phyloP scores from a whole-genome alignment of 2,113 vertebrate species.

The Odocoileus virginianus region DNA sequence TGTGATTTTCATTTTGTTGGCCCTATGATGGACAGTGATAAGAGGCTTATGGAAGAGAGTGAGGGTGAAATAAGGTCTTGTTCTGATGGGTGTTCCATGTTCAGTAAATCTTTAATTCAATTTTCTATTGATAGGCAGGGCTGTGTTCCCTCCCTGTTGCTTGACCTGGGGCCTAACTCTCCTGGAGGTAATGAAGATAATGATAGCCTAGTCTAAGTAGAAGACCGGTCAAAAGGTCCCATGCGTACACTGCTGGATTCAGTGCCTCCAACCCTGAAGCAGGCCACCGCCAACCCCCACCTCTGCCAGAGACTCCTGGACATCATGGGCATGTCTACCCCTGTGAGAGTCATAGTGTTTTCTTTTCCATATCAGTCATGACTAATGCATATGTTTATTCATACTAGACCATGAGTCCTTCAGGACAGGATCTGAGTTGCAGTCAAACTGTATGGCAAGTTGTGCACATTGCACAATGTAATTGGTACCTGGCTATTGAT shows the following conservation, averaged over 20 bases:
- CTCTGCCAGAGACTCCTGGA: neutral
- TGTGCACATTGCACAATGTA: neutral
- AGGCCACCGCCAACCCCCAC: neutral
- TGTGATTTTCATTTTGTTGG: neutral
- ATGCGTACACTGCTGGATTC: neutral
- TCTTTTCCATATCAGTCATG: neutral
- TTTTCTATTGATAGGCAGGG: neutral
- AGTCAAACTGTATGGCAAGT: neutral
- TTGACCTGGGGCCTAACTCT: neutral
- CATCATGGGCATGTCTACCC: neutral
- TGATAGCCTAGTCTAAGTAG: neutral
- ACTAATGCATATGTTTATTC: neutral
- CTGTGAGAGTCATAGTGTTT: neutral
- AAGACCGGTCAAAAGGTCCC: neutral
- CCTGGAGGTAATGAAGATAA: neutral
- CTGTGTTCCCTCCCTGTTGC: neutral
- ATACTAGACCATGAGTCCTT: neutral
- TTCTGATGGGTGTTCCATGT: neutral
- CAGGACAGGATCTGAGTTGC: neutral
- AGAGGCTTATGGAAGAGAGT: neutral
- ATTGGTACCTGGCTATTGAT: neutral
- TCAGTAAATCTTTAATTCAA: neutral
- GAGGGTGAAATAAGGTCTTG: neutral
- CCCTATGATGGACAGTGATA: neutral
- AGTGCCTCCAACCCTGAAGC: neutral